Percentiles rank a stretch among this genome's conserved stretches.
Conservation (phyloP, 2,797 vertebrate genomes). For the Acanthis flammea region DNA sequence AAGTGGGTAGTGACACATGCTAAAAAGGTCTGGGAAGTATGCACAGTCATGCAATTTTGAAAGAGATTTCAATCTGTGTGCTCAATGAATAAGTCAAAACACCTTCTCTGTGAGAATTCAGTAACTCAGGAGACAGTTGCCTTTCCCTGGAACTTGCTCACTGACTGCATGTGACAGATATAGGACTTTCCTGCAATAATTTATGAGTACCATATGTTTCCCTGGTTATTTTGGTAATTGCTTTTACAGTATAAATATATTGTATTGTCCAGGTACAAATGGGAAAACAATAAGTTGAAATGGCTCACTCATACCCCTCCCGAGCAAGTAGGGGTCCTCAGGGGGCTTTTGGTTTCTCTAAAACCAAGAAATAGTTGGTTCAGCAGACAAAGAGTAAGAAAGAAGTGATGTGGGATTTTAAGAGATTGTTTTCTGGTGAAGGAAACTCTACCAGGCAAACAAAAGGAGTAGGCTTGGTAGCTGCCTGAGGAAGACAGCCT, state of each 20-base stretch:
- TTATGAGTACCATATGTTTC: constrained; percentile 32
- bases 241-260: background rate
- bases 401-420: background rate
- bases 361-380: background rate
- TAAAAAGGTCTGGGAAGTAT: background rate
- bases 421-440: background rate
- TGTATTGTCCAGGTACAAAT: background rate
- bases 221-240: background rate
- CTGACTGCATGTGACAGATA: background rate
- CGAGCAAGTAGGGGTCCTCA: background rate
- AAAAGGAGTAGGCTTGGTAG: background rate
- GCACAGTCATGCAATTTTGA: background rate
- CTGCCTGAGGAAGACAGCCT: background rate
- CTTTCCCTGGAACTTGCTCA: background rate
- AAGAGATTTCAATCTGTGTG: background rate
- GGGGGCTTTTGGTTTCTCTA: background rate
- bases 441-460: background rate
- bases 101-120: background rate
- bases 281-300: background rate
- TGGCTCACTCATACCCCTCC: background rate
- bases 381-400: background rate
- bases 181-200: constrained; percentile 20
- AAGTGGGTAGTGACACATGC: background rate
- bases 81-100: background rate
- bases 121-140: background rate